phyloP scores from a whole-genome alignment of 2,797 vertebrate genomes.

The Pantherophis vulpinus region DNA sequence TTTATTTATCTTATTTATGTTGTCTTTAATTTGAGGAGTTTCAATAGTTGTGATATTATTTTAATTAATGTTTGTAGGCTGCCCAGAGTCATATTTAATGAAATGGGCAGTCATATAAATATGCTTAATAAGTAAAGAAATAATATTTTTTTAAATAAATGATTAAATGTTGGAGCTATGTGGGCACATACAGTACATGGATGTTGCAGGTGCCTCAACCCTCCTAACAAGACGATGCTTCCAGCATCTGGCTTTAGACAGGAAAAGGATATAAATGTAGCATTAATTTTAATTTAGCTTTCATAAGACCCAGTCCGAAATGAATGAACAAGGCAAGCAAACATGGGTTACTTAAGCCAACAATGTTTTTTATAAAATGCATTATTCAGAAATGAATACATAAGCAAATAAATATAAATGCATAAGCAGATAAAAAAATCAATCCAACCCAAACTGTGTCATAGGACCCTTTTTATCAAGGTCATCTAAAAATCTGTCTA shows the following conservation, averaged over 20 bases:
- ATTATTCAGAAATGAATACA: not conserved
- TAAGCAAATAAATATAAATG: not conserved
- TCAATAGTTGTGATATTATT: not conserved
- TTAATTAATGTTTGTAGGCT: not conserved
- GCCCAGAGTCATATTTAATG: not conserved
- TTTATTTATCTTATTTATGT: not conserved
- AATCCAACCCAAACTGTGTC: not conserved
- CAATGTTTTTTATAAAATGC: not conserved
- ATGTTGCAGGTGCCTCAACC: not conserved
- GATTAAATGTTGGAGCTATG: not conserved
- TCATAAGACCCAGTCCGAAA: not conserved
- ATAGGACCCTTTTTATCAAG: not conserved
- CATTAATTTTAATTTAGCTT: not conserved
- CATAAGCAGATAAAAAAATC: not conserved
- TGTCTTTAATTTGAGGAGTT: not conserved
- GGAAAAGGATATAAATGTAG: fast-evolving
- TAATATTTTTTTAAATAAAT: not conserved
- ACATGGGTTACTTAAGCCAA: not conserved
- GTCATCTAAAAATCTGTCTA: not conserved
- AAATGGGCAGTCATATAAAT: not conserved
- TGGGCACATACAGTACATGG: not conserved
- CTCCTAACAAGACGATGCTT: not conserved
- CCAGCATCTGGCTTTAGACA: not conserved
- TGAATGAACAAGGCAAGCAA: not conserved
- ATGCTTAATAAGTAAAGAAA: not conserved